Conservation (phyloP, 2,797 vertebrate genomes). For the Melanotaenia maccullochi region DNA sequence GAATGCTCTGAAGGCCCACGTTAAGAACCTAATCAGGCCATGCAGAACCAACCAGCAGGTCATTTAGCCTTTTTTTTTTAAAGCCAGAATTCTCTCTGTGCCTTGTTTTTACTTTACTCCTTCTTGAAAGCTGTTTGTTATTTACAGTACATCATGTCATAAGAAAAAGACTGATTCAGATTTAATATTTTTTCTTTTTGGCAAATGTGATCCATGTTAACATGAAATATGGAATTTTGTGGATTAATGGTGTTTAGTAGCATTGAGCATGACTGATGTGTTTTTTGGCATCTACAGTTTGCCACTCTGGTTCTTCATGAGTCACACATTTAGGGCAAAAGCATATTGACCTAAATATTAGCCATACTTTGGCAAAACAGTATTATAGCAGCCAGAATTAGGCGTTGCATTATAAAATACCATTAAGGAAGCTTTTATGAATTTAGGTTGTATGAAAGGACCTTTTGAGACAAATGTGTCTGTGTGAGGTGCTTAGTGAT, state of each 20-base stretch:
- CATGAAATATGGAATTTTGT: slow-evolving; percentile 52
- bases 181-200: slow-evolving; percentile 42
- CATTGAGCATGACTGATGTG: slow-evolving; percentile 14
- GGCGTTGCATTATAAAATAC: slow-evolving; percentile 25
- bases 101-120: slow-evolving; percentile 24
- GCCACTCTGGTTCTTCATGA: neutral
- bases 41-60: neutral
- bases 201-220: slow-evolving; percentile 52
- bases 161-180: slow-evolving; percentile 28
- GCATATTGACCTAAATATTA: slow-evolving; percentile 63
- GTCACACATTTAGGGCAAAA: slow-evolving; percentile 50
- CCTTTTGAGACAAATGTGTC: slow-evolving; percentile 19
- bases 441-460: slow-evolving; percentile 19
- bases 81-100: slow-evolving; percentile 10
- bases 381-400: slow-evolving; percentile 27
- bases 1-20: neutral
- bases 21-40: slow-evolving; percentile 7
- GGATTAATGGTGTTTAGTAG: slow-evolving; percentile 43
- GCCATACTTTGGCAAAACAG: slow-evolving; percentile 31
- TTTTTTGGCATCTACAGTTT: slow-evolving; percentile 20
- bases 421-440: slow-evolving; percentile 45
- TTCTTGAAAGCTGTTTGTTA: slow-evolving; percentile 28
- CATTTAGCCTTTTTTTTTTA: neutral
- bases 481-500: slow-evolving; percentile 43
- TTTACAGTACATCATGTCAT: slow-evolving; percentile 29